Percentiles rank a stretch among this genome's conserved stretches.
Conservation (phyloP, 2,113 vertebrate genomes). For the Xiphophorus maculatus region DNA sequence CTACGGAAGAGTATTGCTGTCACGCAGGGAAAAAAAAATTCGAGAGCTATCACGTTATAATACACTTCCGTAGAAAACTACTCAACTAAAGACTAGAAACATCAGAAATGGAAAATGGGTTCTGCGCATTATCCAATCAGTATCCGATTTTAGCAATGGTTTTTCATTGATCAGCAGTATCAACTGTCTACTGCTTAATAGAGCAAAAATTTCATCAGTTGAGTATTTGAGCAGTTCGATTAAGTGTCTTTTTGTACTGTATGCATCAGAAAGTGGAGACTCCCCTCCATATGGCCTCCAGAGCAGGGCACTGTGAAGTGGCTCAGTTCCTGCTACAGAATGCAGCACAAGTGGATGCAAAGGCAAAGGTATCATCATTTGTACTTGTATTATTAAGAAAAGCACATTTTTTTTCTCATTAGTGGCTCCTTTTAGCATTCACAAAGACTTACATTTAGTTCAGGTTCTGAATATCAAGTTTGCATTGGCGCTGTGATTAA, state of each 20-base stretch:
- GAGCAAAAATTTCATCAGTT: neutral
- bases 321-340: conserved; percentile 96
- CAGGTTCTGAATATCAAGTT: neutral
- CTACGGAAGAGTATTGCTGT: too few species aligned
- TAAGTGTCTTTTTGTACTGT: neutral
- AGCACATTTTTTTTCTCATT: neutral
- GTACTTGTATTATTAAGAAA: too few species aligned
- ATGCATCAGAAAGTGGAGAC: conserved; percentile 94
- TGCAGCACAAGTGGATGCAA: conserved; percentile 94
- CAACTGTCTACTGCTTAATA: neutral
- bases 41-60: too few species aligned
- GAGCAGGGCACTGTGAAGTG: conserved; percentile 93
- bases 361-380: conserved; percentile 86
- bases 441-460: neutral
- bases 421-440: neutral
- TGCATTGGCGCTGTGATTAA: too few species aligned
- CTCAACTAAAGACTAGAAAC: neutral
- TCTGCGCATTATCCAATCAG: neutral
- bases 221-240: neutral
- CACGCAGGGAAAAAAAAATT: too few species aligned
- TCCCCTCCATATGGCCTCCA: conserved; percentile 95
- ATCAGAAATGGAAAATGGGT: neutral
- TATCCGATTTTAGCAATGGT: neutral
- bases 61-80: too few species aligned
- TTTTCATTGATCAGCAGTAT: neutral